Base-by-base conservation (phyloP, 2,113 vertebrate genomes). In the Clarias macrocephalus region DNA sequence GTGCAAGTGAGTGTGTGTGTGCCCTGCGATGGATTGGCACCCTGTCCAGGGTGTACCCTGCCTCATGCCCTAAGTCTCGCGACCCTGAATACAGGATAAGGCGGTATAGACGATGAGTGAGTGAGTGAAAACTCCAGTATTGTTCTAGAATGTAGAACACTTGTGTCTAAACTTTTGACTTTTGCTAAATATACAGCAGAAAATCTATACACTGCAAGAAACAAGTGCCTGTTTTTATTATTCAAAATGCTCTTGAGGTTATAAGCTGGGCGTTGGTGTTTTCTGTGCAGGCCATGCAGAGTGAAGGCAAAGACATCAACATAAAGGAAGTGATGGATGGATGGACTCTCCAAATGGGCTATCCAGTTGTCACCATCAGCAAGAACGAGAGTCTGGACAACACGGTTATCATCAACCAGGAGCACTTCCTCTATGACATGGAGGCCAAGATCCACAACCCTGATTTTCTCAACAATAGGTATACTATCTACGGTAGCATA, bases 271-370 rank as follows among this genome's bases (percentile, higher is more conserved):
- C 0, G 63, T 19, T 63, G 33, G 23, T 54, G 21, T 79, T 80
- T 21, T 88, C 48, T 80, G 73, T 65, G 28, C 93, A 99, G 98
- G 97, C 97, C 90, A 95, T 99, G 95, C 96, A 92, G 90, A 96
- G 95, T 16, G 96, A 97, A 92, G 97, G 98, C 88, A 97, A 96
- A 92, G 96, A 96, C 92, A 96, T 99, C 87, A 96, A 99, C 92
- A 96, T 99, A 57, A 96, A 97, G 65, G 95, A 96, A 91, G 97
- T 99, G 88, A 99, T 99, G 98, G 97, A 99, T 93, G 95, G 96
- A 77, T 99, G 98, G 98, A 99, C 98, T 18, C 95, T 99, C 18
- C 98, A 99, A 90, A 99, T 98, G 98, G 98, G 98, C 33, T 99
- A 99, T 91, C 98, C 98, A 12, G 97, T 99, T 73, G 94, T 99